Evolutionary conservation across 2,113 vertebrate genomes (phyloP).

Genomic region (Sinocyclocheilus maitianheensis): DNA sequence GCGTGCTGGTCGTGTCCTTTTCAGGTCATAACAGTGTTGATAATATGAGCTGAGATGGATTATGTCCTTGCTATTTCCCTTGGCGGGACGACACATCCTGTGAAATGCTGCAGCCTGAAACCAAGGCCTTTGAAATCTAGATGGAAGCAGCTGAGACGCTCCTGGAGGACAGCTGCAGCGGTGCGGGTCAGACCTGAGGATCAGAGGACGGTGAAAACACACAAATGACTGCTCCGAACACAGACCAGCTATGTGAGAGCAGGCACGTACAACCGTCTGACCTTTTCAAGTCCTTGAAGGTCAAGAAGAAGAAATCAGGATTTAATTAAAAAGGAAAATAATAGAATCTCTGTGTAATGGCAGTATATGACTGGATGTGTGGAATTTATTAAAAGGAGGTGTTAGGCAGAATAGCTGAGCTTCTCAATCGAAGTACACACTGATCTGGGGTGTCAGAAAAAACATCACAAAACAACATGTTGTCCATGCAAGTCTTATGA

Average conservation of each 20-base stretch:
- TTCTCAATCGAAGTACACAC: neutral
- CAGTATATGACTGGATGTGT: neutral
- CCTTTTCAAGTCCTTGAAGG: slow-evolving; percentile 16
- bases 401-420: neutral
- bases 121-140: slow-evolving; percentile 56
- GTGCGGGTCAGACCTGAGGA: neutral
- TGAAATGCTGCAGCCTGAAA: slow-evolving; percentile 52
- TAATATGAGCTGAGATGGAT: slow-evolving; percentile 43
- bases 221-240: slow-evolving; percentile 5
- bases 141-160: slow-evolving; percentile 51
- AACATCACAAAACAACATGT: too few relatives aligned
- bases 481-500: neutral
- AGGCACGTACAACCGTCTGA: slow-evolving; percentile 16
- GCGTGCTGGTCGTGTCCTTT: neutral
- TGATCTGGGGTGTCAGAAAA: too few relatives aligned
- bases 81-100: slow-evolving; percentile 49
- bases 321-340: neutral
- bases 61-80: slow-evolving; percentile 53
- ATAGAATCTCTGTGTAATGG: neutral
- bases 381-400: neutral
- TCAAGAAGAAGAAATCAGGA: slow-evolving; percentile 22
- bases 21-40: slow-evolving; percentile 18
- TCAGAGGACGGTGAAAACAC: slow-evolving; percentile 22
- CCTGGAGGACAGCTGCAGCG: slow-evolving; percentile 61
- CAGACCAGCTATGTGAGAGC: neutral